Evolutionary conservation across 53 echinoderm and acorn worm genomes (phyloP), one percentile per base, ranked within the genome.

Genomic region (Luidia sarsii): DNA sequence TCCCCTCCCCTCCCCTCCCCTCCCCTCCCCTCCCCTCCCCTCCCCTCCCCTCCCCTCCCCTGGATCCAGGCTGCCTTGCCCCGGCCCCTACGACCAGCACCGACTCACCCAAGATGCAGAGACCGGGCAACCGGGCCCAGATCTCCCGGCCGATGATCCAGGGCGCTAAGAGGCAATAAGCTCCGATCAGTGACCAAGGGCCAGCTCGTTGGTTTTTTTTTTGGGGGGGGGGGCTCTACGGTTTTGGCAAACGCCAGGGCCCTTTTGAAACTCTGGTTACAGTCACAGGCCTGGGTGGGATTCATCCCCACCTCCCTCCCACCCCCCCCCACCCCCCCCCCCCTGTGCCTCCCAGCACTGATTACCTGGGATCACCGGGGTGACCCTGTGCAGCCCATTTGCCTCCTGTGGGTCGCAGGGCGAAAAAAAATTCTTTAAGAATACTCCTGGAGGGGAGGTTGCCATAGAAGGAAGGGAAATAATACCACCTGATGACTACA

Each of bases 91-190:
- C n/a, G n/a, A n/a, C n/a, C n/a, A n/a, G n/a, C n/a, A n/a, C n/a
- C n/a, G n/a, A n/a, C n/a, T n/a, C n/a, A n/a, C 41, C 41, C 41
- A 11, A 41, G 11, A 41, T 41, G 11, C 41, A 41, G 11, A 11
- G 41, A 6, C 41, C 11, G 11, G 41, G 6, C 41, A 11, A 41
- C 41, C 41, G 6, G 11, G 41, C 11, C 41, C 25, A 46, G 25
- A 35, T 21, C 56, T 28, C 57, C 41, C 11, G 41, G 38, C 11
- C 15, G 41, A 57, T 52, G 71, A 71, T 71, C 71, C 39, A 24
- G 57, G 74, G 74, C 57, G 74, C 74, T 74, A 74, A 74, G 74
- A 57, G 74, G 56, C 57, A 74, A 74, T 74, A 74, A 74, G 74
- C 74, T 15, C n/a, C 28, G 74, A 74, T 74, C 74, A 74, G 57